Base-by-base conservation (phyloP, 2,113 vertebrate genomes). In the Callionymus lyra region DNA sequence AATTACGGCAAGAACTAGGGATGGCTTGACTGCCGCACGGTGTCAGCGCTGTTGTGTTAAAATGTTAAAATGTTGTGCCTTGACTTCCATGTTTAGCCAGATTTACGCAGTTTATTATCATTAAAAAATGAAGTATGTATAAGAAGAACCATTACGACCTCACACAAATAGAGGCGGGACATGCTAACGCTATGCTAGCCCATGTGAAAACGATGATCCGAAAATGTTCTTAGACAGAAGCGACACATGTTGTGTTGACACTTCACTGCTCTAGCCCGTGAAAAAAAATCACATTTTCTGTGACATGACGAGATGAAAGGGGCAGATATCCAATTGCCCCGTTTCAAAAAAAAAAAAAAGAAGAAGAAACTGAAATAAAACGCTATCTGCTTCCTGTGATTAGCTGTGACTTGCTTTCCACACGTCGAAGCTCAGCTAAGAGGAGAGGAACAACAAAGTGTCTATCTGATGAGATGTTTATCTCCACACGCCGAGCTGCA, bases 371-470 rank as follows among this genome's bases (percentile, higher is more conserved):
- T n/a, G n/a, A 76, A 58, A 63, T 51, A 65, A 70, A 68, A 61
- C 79, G 78, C 78, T 84, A 86, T 87, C 84, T 71, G 59, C 63
- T 60, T 70, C 68, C 70, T 80, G 82, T 57, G 74, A 83, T 83
- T 80, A 82, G 50, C 59, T 71, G 50, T 47, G 47, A 76, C 68
- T 75, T 55, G 60, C 64, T 76, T 68, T 74, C 65, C 62, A 60
- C 57, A 59, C 62, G 74, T 73, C 72, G 53, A 52, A 67, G 67
- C 66, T 70, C 51, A 48, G 68, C 75, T 73, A 50, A 61, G 63
- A 76, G 63, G 47, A 73, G 70, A 62, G 58, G 61, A 68, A 77
- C 74, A 81, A 84, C 76, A 82, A 79, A 76, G 68, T 68, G 56
- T 32, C 53, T 74, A 76, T 74, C 70, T 63, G 81, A 84, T 82